Conservation (phyloP, 2,888 invertebrate genomes). For the Cryptocephalus moraei region DNA sequence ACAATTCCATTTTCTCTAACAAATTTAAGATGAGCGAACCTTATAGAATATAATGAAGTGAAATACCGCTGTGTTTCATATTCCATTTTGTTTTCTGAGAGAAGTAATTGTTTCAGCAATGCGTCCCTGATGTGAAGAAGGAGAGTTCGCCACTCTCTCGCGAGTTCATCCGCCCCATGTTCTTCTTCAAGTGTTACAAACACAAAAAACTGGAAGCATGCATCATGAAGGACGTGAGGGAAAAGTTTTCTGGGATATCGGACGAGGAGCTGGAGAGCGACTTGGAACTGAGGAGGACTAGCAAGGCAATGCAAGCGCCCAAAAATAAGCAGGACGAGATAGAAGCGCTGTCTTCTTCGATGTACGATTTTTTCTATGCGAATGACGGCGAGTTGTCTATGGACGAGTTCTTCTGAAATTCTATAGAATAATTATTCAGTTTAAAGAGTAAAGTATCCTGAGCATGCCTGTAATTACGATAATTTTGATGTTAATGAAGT, state of each 20-base stretch:
- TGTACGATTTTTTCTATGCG: constrained; percentile 54
- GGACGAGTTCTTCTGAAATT: constrained; percentile 33
- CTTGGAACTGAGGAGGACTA: constrained; percentile 41
- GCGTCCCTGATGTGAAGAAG: constrained; percentile 55
- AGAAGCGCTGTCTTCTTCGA: constrained; percentile 48
- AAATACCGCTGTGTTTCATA: too few relatives aligned
- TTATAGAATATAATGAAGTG: too few relatives aligned
- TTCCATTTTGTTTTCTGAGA: neutral
- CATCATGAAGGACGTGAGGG: constrained; percentile 61
- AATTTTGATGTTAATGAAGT: neutral
- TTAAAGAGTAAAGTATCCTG: too few relatives aligned
- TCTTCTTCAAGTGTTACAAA: constrained; percentile 66
- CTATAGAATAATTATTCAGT: too few relatives aligned
- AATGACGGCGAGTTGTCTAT: constrained; percentile 45
- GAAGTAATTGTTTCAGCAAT: constrained; percentile 47
- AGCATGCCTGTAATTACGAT: neutral
- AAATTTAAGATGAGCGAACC: too few relatives aligned
- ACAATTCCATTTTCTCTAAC: too few relatives aligned
- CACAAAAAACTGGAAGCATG: constrained; percentile 63
- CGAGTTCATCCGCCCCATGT: constrained; percentile 56
- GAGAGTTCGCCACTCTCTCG: constrained; percentile 52
- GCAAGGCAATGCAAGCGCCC: constrained; percentile 41
- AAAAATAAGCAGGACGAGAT: constrained; percentile 35
- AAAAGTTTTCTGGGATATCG: constrained; percentile 45
- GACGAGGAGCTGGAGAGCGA: constrained; percentile 47